A percentile compares a stretch with the other conserved stretches of the same genome.
Evolutionary conservation across 2,113 vertebrate genomes (phyloP).

Genomic region (Labrus mixtus): DNA sequence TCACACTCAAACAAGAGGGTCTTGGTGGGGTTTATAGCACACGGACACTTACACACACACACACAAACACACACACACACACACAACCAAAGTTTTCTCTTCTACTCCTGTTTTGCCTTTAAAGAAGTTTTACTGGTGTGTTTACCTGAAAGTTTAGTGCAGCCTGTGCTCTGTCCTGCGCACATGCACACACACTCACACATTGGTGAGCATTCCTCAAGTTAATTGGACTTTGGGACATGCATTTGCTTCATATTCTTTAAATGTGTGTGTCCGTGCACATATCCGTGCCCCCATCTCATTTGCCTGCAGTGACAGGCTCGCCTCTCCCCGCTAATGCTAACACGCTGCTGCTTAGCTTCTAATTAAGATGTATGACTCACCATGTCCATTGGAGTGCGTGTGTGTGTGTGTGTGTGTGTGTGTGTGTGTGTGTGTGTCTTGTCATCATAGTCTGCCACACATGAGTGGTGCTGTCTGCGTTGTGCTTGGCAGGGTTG

Average conservation of each 20-base stretch:
- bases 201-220: constrained; percentile 20
- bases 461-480: constrained; percentile 70
- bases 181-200: background rate
- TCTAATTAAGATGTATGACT: constrained; percentile 85
- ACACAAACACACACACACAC: constrained; percentile 9
- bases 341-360: constrained; percentile 73
- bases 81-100: background rate
- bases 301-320: constrained; percentile 72
- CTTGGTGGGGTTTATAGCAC: constrained; percentile 41
- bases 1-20: constrained; percentile 64
- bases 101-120: background rate
- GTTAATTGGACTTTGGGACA: constrained; percentile 62
- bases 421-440: constrained; percentile 35
- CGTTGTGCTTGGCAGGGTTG: constrained; percentile 63
- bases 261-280: constrained; percentile 27
- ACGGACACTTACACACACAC: background rate
- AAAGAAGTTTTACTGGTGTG: constrained; percentile 18
- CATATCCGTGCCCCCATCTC: constrained; percentile 19
- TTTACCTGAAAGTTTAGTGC: background rate
- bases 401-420: constrained; percentile 43
- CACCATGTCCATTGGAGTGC: constrained; percentile 42
- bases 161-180: background rate
- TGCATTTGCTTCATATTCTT: constrained; percentile 31
- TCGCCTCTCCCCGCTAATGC: constrained; percentile 65
- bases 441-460: constrained; percentile 64